Evolutionary conservation across 2,888 invertebrate genomes (phyloP).

Genomic region (Stenchaetothrips biformis): DNA sequence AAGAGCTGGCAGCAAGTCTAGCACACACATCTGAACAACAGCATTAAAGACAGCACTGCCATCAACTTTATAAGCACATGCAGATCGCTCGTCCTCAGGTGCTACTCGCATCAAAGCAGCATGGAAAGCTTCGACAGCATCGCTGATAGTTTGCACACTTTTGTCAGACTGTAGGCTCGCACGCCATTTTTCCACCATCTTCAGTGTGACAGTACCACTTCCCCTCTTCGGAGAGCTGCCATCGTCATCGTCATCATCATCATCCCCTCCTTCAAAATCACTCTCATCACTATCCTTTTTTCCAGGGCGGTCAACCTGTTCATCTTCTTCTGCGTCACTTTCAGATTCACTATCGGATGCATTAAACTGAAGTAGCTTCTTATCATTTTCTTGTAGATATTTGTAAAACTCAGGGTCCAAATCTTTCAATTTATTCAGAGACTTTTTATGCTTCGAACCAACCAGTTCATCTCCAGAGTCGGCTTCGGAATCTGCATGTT

Average conservation of each 20-base stretch:
- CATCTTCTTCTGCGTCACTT: slow-evolving; percentile 49
- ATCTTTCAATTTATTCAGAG: slow-evolving; percentile 68
- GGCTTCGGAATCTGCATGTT: slow-evolving; percentile 26
- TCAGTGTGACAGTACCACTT: slow-evolving; percentile 59
- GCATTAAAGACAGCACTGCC: slow-evolving; percentile 73
- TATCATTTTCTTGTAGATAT: slow-evolving; percentile 80
- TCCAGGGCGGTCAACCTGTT: slow-evolving; percentile 45
- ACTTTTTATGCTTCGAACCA: slow-evolving; percentile 56
- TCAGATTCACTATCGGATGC: slow-evolving; percentile 52
- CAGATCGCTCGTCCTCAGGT: slow-evolving; percentile 47
- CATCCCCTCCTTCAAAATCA: slow-evolving; percentile 60
- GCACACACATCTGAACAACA: slow-evolving; percentile 79
- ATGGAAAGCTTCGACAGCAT: slow-evolving; percentile 69
- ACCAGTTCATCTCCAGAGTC: slow-evolving; percentile 31
- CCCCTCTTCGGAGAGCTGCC: slow-evolving; percentile 5
- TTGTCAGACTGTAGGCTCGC: slow-evolving; percentile 58
- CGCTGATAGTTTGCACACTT: slow-evolving; percentile 56
- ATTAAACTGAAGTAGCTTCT: slow-evolving; percentile 71
- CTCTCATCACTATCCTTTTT: slow-evolving; percentile 75
- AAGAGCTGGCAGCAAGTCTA: slow-evolving; percentile 73
- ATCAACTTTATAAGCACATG: slow-evolving; percentile 61
- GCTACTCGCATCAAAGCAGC: slow-evolving; percentile 67
- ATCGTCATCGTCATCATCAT: slow-evolving; percentile 38
- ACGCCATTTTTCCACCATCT: slow-evolving; percentile 71
- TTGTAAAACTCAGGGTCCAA: slow-evolving; percentile 87